A percentile compares a stretch with the other conserved stretches of the same genome.
Conservation (phyloP, 1,140 invertebrate species). For the Cherax quadricarinatus region DNA sequence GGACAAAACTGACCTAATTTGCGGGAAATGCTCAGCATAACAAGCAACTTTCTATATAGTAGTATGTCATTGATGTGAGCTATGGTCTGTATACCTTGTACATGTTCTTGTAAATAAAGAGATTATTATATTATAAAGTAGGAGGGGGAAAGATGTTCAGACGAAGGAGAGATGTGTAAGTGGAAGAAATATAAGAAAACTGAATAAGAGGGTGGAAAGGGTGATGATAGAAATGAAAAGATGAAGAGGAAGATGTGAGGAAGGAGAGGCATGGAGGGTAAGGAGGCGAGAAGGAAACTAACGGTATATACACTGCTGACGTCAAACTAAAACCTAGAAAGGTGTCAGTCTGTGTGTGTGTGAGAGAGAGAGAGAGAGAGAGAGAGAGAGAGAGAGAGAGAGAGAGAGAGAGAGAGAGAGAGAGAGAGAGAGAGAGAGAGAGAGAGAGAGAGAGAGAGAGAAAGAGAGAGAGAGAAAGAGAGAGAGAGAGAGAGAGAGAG, state of each 20-base stretch:
- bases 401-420: not conserved
- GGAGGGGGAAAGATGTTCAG: not conserved
- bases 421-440: not conserved
- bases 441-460: not conserved
- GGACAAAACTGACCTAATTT: no score
- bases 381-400: conserved; percentile 1
- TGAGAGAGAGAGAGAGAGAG: not conserved
- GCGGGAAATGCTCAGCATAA: no score
- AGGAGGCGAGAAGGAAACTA: not conserved
- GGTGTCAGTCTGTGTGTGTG: not conserved
- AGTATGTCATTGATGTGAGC: no score
- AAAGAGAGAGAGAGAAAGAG: not conserved
- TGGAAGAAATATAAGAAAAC: not conserved
- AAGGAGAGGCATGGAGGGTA: not conserved
- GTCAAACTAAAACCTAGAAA: not conserved
- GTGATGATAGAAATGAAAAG: not conserved
- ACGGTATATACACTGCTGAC: not conserved
- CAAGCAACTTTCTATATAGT: no score
- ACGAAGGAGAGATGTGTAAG: not conserved
- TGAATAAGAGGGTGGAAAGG: not conserved
- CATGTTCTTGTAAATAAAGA: no score
- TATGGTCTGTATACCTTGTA: no score
- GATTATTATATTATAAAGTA: no score
- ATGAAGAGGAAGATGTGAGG: no score
- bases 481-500: not conserved